phyloP scores from a whole-genome alignment of 2,888 invertebrate genomes.

The Ecdyonurus torrentis region DNA sequence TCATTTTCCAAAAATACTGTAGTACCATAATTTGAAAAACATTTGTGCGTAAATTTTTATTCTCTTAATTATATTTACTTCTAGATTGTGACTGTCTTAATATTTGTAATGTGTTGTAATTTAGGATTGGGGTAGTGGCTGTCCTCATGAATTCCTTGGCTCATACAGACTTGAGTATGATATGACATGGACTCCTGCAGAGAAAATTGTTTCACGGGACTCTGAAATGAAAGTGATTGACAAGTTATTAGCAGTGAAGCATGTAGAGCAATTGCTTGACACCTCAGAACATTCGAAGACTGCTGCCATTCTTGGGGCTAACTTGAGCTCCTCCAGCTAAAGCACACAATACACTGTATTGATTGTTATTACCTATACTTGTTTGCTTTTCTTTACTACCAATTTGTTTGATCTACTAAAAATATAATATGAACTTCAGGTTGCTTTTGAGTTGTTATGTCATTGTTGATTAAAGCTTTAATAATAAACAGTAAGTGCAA shows the following conservation, averaged over 20 bases:
- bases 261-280: background rate
- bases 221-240: slow-evolving; percentile 3
- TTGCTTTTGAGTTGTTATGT: too few species aligned
- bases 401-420: too few species aligned
- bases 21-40: background rate
- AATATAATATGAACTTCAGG: too few species aligned
- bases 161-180: slow-evolving; percentile 51
- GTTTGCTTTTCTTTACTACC: too few species aligned
- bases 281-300: background rate
- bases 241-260: background rate
- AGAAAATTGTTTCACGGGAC: slow-evolving; percentile 26
- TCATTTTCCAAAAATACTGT: too few species aligned
- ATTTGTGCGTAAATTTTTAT: slow-evolving; percentile 22
- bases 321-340: too few species aligned
- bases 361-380: too few species aligned
- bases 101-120: slow-evolving; percentile 8
- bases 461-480: too few species aligned
- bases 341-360: too few species aligned
- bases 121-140: slow-evolving; percentile 48
- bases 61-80: slow-evolving; percentile 20
- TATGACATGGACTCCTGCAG: slow-evolving; percentile 47
- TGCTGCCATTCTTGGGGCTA: too few species aligned
- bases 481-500: too few species aligned
- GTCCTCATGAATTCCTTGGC: slow-evolving; percentile 43
- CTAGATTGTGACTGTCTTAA: slow-evolving; percentile 16